phyloP scores from a whole-genome alignment of 2,113 vertebrate genomes.

The Ariopsis seemanni region DNA sequence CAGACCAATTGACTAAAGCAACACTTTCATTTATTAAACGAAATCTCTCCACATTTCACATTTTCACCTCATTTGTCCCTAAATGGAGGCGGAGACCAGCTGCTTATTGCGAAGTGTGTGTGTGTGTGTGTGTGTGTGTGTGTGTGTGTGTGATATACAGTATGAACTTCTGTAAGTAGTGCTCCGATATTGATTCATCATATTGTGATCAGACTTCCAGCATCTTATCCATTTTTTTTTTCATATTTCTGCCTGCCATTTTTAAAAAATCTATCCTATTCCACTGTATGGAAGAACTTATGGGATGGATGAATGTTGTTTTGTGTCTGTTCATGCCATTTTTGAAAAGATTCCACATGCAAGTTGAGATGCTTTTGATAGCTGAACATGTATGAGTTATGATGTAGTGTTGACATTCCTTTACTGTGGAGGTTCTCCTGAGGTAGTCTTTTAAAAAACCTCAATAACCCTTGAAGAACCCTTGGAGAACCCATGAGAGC shows the following conservation, averaged over 20 bases:
- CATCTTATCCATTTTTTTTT: neutral
- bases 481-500: neutral
- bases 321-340: neutral
- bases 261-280: neutral
- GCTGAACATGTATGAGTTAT: neutral
- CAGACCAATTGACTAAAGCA: constrained; percentile 38
- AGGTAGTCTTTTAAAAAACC: neutral
- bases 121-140: constrained; percentile 18
- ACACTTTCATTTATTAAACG: constrained; percentile 22
- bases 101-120: neutral
- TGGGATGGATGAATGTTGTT: neutral
- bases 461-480: neutral
- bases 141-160: constrained; percentile 4
- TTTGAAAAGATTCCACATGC: neutral
- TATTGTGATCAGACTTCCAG: neutral
- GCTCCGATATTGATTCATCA: neutral
- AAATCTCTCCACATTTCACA: constrained; percentile 17
- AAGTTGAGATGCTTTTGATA: neutral
- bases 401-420: neutral
- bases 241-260: neutral
- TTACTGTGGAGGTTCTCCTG: neutral
- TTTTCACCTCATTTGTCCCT: constrained; percentile 36
- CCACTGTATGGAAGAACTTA: neutral
- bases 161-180: neutral
- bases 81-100: neutral